Evolutionary conservation across 2,113 vertebrate genomes (phyloP).

Genomic region (Chloebia gouldiae): DNA sequence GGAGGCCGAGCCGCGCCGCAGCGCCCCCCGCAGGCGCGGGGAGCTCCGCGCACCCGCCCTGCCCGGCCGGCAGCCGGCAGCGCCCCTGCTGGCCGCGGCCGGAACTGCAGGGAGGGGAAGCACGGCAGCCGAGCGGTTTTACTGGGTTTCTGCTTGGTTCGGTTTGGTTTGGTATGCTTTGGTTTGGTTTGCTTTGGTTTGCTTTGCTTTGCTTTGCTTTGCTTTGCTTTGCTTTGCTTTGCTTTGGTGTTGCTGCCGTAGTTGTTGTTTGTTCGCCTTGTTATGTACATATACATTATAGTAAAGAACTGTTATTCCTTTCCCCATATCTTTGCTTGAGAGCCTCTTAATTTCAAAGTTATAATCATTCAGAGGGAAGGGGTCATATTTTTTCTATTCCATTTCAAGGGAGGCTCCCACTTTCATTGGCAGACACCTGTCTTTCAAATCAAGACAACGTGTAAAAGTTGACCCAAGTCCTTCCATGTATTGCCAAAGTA

Average conservation of each 20-base stretch:
- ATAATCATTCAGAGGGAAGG: fast-evolving
- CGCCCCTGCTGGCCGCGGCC: background rate
- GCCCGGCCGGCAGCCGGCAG: background rate
- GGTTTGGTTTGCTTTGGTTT: too few species aligned
- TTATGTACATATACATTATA: too few species aligned
- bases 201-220: too few species aligned
- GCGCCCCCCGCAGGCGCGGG: background rate
- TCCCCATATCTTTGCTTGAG: background rate
- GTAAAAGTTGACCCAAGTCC: background rate
- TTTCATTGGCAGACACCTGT: background rate
- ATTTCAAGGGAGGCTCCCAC: background rate
- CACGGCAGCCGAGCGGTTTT: fast-evolving
- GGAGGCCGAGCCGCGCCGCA: fast-evolving
- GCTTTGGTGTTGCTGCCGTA: fast-evolving
- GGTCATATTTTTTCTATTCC: background rate
- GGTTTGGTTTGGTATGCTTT: too few species aligned
- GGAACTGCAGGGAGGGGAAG: background rate
- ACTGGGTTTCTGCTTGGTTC: fast-evolving
- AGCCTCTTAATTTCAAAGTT: background rate
- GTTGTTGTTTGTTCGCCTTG: background rate
- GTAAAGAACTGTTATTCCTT: background rate
- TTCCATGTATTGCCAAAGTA: background rate
- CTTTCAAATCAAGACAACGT: background rate
- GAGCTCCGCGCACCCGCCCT: fast-evolving
- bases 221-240: too few species aligned